Conservation (phyloP, 2,888 invertebrate species). For the Kuschelorhynchus macadamiae region DNA sequence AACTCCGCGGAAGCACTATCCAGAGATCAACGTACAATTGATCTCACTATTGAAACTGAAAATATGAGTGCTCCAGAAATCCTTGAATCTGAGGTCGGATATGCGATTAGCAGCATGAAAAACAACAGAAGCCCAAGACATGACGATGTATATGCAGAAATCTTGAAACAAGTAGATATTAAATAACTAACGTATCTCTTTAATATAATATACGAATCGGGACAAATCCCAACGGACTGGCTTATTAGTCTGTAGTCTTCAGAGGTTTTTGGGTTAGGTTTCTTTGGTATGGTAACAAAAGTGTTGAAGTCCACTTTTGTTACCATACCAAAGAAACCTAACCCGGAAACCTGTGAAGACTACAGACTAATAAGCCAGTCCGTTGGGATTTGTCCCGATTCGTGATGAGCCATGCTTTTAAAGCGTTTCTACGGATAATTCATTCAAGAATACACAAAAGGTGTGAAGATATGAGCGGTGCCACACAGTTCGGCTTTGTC, state of each 20-base stretch:
- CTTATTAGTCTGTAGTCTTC: too few relatives aligned
- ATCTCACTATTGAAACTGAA: background rate
- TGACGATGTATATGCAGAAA: slow-evolving; percentile 3
- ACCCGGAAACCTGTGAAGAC: too few relatives aligned
- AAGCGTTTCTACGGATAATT: background rate
- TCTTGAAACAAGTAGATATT: background rate
- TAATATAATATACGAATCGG: background rate
- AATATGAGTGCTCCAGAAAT: background rate
- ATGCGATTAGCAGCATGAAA: background rate
- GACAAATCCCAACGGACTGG: background rate
- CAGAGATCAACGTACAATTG: slow-evolving; percentile 3
- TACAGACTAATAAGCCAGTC: too few relatives aligned
- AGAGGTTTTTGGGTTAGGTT: background rate
- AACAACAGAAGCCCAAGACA: background rate
- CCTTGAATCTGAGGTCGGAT: background rate
- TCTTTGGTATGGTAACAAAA: slow-evolving; percentile 5
- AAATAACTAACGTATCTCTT: slow-evolving; percentile 2
- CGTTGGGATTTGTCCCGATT: too few relatives aligned
- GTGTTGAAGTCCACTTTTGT: slow-evolving; percentile 14
- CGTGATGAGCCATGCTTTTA: too few relatives aligned
- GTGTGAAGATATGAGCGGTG: background rate
- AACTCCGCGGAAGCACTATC: slow-evolving; percentile 2
- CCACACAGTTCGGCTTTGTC: background rate
- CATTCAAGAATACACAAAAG: background rate
- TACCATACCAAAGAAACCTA: background rate